Conservation (phyloP, 2,797 vertebrate genomes). For the Microctenopoma stevenorrisi region DNA sequence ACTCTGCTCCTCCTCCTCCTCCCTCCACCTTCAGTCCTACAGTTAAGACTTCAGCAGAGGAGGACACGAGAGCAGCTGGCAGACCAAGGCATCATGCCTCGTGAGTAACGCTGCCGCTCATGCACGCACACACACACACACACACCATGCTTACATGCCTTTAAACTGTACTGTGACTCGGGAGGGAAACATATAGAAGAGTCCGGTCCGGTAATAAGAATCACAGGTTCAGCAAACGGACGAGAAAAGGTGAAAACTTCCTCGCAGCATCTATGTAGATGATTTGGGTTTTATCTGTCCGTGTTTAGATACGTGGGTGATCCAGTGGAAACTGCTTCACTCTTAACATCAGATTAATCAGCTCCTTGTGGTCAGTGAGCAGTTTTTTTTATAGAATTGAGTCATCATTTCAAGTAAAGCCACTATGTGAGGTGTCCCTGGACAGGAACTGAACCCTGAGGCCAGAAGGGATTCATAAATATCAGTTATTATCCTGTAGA, state of each 20-base stretch:
- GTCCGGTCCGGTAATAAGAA: slow-evolving; percentile 1
- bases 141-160: slow-evolving; percentile 10
- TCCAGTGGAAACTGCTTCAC: too few species aligned
- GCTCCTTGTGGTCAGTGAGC: too few species aligned
- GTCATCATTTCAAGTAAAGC: too few species aligned
- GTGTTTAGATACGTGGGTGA: background rate
- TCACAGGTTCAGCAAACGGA: background rate
- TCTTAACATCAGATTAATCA: too few species aligned
- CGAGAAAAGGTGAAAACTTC: background rate
- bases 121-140: slow-evolving; percentile 18
- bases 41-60: slow-evolving; percentile 98
- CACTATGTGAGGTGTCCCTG: too few species aligned
- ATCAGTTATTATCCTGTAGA: too few species aligned
- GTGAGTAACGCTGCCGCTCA: slow-evolving; percentile 86
- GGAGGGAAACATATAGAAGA: slow-evolving; percentile 4
- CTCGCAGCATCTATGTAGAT: background rate
- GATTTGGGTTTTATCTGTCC: slow-evolving; percentile 3
- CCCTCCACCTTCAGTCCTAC: slow-evolving; percentile 88
- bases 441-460: too few species aligned
- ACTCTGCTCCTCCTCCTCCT: slow-evolving; percentile 20
- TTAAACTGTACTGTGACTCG: slow-evolving; percentile 8
- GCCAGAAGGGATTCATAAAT: too few species aligned
- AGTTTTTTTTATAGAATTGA: too few species aligned
- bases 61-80: slow-evolving; percentile 95
- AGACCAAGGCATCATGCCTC: slow-evolving; percentile 96